These are phyloP conservation scores for Oryzias javanicus DNA, from an alignment of 2,113 vertebrate species.

Conservation along the genomic window DNA sequence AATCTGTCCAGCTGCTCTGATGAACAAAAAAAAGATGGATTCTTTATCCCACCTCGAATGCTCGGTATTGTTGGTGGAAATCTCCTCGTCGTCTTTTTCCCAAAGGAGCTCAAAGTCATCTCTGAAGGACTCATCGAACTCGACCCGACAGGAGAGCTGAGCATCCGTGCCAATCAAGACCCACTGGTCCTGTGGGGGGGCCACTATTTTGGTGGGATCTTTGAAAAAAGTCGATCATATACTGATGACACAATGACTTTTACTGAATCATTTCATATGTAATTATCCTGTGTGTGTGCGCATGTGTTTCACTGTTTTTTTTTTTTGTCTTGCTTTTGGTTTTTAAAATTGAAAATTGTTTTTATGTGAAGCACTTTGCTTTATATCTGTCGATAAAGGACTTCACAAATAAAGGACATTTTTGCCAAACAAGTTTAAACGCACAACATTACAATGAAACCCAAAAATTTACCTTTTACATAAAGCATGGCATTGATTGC, in stretches of 20 bases:
- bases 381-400: no score
- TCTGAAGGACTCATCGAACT: constrained; percentile 85
- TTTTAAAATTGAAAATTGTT: no score
- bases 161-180: constrained; percentile 80
- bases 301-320: no score
- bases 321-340: no score
- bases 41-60: constrained; percentile 78
- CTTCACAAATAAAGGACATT: no score
- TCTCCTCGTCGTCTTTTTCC: constrained; percentile 82
- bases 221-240: constrained; percentile 33
- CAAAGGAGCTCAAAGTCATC: constrained; percentile 86
- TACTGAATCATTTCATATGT: no score
- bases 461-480: constrained; percentile 82
- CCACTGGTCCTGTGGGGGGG: constrained; percentile 79
- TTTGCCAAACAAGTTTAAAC: no score
- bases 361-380: no score
- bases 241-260: constrained; percentile 3
- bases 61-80: constrained; percentile 80
- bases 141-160: constrained; percentile 83
- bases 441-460: no score
- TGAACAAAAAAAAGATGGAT: constrained; percentile 1
- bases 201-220: constrained; percentile 87
- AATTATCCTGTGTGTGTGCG: no score
- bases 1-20: constrained; percentile 34
- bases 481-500: constrained; percentile 83